A percentile compares a stretch with the other conserved stretches of the same genome.
Conservation (phyloP, 2,888 invertebrate genomes). For the Nasonia oneida region DNA sequence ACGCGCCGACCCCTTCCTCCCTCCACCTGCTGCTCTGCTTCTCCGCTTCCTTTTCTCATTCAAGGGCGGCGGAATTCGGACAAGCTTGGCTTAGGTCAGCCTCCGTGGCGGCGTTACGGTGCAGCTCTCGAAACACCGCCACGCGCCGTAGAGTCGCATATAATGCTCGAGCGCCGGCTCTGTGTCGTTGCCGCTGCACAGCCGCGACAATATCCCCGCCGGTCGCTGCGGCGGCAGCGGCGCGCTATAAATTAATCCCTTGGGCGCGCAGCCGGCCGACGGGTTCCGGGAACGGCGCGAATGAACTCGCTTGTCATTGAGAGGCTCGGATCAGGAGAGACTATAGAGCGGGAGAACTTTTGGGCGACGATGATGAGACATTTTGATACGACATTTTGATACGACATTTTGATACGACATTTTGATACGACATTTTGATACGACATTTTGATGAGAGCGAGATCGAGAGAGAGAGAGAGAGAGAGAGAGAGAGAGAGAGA, state of each 20-base stretch:
- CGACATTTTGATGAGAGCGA: too few species aligned
- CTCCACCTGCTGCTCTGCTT: background rate
- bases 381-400: too few species aligned
- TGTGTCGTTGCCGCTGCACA: background rate
- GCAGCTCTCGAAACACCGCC: background rate
- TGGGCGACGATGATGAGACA: background rate
- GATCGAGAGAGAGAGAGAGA: background rate
- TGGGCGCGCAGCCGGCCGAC: background rate
- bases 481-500: background rate
- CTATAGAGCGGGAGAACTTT: background rate
- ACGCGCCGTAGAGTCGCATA: background rate
- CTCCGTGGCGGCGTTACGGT: background rate
- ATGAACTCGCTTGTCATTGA: slow-evolving; percentile 7
- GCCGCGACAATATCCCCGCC: background rate
- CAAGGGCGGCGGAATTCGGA: background rate
- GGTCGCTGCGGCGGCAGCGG: background rate
- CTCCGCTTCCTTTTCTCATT: background rate
- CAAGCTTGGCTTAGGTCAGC: slow-evolving; percentile 20
- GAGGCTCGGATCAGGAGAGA: background rate
- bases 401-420: too few species aligned
- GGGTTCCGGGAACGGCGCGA: background rate
- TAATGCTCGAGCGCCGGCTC: background rate
- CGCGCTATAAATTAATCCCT: slow-evolving; percentile 29
- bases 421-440: too few species aligned
- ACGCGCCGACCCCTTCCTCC: background rate